Evolutionary conservation across 2,888 invertebrate genomes (phyloP), one percentile per base, ranked within the genome.

Genomic region (Mesoligia furuncula): DNA sequence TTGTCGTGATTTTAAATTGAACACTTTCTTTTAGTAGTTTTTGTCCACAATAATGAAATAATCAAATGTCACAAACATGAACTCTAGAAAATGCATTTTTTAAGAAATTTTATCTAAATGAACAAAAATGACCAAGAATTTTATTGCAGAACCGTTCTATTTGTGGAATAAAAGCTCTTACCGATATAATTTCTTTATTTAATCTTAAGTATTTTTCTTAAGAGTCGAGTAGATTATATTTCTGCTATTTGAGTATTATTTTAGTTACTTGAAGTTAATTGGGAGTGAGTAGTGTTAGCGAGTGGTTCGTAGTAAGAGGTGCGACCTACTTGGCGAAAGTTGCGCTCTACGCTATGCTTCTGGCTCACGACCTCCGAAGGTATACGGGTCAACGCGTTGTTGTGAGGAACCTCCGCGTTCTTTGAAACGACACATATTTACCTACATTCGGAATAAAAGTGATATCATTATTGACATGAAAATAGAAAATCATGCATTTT

Each of bases 381-480:
- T 90, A 91, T 91, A 92, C 93, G 85, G 94, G 93, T 93, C 94
- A 94, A 91, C 91, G 90, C 91, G 92, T 93, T 93, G 92, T 91
- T 93, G 89, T 91, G 92, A 93, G 90, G 90, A 92, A 90, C 89
- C 90, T 91, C 92, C 91, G 91, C 79, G 87, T 86, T 90, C 81
- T 84, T 87, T 89, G 88, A 90, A 91, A 91, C 89, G 89, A 85
- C 83, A 86, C 80, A 90, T 89, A 90, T 86, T 82, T 77, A 71
- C 71, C 62, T 75, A 75, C 65, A 59, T 61, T 69, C 24, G 83
- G 11, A 62, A 51, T 62, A 77, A 66, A 65, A 65, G 57, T 54
- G 36, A 36, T 54, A 36, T 36, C 31, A 57, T 13, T 57, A 15
- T 45, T 24, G 20, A 48, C 13, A 11, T 39, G 31, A 57, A 65